These are phyloP conservation scores for Daktulosphaira vitifoliae DNA, from an alignment of 1,140 invertebrate species.

Conservation along the genomic window DNA sequence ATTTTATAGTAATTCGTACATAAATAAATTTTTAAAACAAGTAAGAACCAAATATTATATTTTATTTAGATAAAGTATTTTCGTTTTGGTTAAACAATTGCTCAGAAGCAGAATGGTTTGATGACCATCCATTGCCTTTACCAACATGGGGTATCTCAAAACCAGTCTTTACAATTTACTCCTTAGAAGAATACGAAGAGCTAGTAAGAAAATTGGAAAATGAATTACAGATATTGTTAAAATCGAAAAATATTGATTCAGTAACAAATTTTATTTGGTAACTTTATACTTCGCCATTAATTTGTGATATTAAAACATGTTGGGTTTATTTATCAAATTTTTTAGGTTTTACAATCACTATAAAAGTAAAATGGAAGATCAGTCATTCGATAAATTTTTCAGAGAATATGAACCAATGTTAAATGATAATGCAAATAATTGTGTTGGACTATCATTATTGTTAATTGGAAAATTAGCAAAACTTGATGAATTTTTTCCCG, in stretches of 20 bases:
- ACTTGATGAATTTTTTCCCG: constrained; percentile 50
- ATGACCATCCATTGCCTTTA: constrained; percentile 56
- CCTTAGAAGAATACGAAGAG: constrained; percentile 66
- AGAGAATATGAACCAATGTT: constrained; percentile 68
- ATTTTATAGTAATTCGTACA: no score
- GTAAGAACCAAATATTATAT: no score
- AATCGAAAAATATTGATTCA: constrained; percentile 74
- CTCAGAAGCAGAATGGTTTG: constrained; percentile 47
- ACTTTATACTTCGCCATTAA: background rate
- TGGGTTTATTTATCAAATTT: background rate
- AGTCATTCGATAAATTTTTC: constrained; percentile 58
- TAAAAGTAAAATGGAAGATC: constrained; percentile 52
- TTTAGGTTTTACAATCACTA: constrained; percentile 63
- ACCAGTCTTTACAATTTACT: constrained; percentile 48
- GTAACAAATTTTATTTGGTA: constrained; percentile 69
- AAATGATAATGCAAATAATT: constrained; percentile 67
- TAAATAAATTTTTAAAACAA: no score
- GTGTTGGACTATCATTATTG: constrained; percentile 76
- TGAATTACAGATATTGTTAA: constrained; percentile 63
- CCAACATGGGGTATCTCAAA: constrained; percentile 53
- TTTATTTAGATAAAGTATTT: constrained; percentile 28
- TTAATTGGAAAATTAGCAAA: constrained; percentile 54
- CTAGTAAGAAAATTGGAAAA: constrained; percentile 65
- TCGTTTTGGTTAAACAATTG: constrained; percentile 31
- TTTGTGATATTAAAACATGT: background rate